phyloP scores from a whole-genome alignment of 2,797 vertebrate genomes.

The Pantherophis alleghaniensis region DNA sequence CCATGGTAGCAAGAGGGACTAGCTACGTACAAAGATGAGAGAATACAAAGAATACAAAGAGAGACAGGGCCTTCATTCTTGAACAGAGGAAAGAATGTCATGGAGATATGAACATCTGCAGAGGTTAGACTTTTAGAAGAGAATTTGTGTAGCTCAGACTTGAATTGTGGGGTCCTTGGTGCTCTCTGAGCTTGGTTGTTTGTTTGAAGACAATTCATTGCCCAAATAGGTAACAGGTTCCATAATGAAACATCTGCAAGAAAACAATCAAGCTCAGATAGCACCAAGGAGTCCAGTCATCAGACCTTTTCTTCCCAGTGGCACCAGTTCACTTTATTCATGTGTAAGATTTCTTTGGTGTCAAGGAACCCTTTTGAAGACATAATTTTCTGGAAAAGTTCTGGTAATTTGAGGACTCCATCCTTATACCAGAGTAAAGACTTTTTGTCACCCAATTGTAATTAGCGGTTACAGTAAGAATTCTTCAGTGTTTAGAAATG shows the following conservation, averaged over 20 bases:
- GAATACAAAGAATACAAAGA: not conserved
- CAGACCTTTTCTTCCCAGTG: not conserved
- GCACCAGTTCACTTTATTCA: not conserved
- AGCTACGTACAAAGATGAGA: not conserved
- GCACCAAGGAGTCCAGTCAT: not conserved
- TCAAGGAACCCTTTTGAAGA: not conserved
- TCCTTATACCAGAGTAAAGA: not conserved
- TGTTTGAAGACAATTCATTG: not conserved
- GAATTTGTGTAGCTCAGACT: not conserved
- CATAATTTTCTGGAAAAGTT: not conserved
- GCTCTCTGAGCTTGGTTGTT: not conserved
- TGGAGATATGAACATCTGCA: not conserved
- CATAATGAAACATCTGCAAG: not conserved
- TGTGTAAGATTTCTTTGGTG: not conserved
- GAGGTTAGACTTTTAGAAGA: not conserved
- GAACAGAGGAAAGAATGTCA: not conserved
- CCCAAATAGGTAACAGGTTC: not conserved
- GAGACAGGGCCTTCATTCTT: not conserved
- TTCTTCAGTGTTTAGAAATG: not conserved
- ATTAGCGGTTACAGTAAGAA: not conserved
- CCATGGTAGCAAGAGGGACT: not conserved
- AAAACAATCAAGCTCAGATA: not conserved
- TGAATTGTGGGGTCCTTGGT: not conserved
- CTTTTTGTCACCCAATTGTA: not conserved
- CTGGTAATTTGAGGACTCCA: not conserved